phyloP scores from a whole-genome alignment of 2,797 vertebrate species.

The Pangasius larnaudii region DNA sequence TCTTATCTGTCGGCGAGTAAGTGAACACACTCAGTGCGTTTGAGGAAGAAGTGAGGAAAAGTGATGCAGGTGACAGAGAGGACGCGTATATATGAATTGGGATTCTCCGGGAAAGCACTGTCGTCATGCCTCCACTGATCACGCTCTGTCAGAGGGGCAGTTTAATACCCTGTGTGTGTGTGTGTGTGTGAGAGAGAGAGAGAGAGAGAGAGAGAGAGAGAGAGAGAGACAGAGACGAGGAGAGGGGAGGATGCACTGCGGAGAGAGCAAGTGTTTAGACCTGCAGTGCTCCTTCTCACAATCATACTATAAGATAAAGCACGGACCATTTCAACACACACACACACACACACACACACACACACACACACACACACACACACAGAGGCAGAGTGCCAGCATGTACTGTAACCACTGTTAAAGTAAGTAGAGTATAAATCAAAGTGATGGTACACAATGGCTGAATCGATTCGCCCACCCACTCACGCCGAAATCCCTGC shows the following conservation, averaged over 20 bases:
- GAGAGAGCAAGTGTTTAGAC: slow-evolving; percentile 59
- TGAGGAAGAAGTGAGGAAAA: background rate
- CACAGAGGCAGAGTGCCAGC: slow-evolving; percentile 43
- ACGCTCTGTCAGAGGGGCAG: slow-evolving; percentile 5
- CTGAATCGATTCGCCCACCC: slow-evolving; percentile 32
- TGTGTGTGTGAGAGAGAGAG: slow-evolving; percentile 23
- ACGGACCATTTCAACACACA: background rate
- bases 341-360: slow-evolving; percentile 5
- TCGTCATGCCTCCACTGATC: slow-evolving; percentile 35
- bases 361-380: slow-evolving; percentile 52
- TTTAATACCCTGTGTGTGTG: slow-evolving; percentile 11
- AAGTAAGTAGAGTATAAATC: slow-evolving; percentile 23
- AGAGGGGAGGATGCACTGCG: slow-evolving; percentile 55
- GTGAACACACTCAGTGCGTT: background rate
- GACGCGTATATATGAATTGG: slow-evolving; percentile 12
- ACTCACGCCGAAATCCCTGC: slow-evolving; percentile 28
- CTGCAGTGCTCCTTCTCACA: slow-evolving; percentile 46
- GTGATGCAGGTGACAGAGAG: background rate
- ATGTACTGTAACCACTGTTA: slow-evolving; percentile 25
- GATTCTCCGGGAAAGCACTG: slow-evolving; percentile 45
- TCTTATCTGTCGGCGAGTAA: background rate
- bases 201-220: slow-evolving; percentile 29
- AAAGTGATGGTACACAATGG: slow-evolving; percentile 8
- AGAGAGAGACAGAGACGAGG: background rate
- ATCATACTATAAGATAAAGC: slow-evolving; percentile 18